phyloP scores from a whole-genome alignment of 2,888 invertebrate species.

The Caenorhabditis parvicauda region DNA sequence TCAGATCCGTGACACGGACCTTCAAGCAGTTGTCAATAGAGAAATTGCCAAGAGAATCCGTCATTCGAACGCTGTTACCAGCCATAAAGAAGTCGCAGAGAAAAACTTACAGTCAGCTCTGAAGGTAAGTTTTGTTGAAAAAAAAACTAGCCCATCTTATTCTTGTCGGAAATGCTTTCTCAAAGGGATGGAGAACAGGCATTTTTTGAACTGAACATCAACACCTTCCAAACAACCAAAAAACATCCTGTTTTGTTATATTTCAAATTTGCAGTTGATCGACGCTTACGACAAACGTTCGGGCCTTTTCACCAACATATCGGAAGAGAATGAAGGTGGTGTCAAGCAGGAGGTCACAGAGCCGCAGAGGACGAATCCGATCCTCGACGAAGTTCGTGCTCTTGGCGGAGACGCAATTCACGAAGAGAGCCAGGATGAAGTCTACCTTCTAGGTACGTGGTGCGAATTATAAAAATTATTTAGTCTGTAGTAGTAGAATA shows the following conservation, averaged over 20 bases:
- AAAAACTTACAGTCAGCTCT: conserved; percentile 66
- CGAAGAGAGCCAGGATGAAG: conserved; percentile 96
- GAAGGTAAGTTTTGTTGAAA: conserved; percentile 38
- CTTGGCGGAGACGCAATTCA: conserved; percentile 63
- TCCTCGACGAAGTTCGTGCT: conserved; percentile 13
- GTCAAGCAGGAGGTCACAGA: conserved; percentile 40
- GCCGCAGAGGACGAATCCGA: conserved; percentile 20
- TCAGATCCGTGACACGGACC: conserved; percentile 82
- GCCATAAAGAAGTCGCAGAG: conserved; percentile 76
- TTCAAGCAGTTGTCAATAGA: conserved; percentile 92
- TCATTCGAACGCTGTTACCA: conserved; percentile 83
- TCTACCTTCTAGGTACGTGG: conserved; percentile 71
- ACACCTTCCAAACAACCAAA: neutral
- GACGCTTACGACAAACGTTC: conserved; percentile 65
- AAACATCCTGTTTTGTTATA: neutral
- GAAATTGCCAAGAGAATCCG: conserved; percentile 91
- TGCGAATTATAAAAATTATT: neutral
- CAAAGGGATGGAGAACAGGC: neutral
- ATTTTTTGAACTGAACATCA: neutral
- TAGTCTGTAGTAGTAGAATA: neutral
- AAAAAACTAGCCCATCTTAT: neutral
- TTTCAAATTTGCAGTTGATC: conserved; percentile 56
- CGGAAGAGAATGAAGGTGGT: conserved; percentile 29
- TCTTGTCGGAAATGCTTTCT: too few species aligned
- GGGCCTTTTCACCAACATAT: conserved; percentile 63